phyloP scores from a whole-genome alignment of 2,113 vertebrate genomes.

The Notarius lentiginosus region DNA sequence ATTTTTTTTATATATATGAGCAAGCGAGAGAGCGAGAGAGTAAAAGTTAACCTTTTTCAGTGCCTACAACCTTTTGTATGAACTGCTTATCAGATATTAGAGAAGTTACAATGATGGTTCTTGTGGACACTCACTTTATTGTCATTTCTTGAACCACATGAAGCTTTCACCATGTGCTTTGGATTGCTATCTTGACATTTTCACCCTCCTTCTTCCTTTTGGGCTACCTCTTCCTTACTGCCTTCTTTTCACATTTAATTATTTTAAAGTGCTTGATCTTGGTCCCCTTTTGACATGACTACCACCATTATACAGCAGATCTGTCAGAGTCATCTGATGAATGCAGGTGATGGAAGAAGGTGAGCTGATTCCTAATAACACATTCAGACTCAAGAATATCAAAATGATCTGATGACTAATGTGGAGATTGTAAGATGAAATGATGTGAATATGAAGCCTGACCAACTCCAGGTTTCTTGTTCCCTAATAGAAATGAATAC shows the following conservation, averaged over 20 bases:
- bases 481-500: neutral
- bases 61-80: neutral
- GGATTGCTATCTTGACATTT: neutral
- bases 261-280: neutral
- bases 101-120: neutral
- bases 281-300: neutral
- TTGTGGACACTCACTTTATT: neutral
- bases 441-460: constrained; percentile 36
- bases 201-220: neutral
- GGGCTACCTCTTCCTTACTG: neutral
- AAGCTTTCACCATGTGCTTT: neutral
- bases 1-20: no score
- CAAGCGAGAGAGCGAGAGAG: no score
- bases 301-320: neutral
- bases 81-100: neutral
- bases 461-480: constrained; percentile 27
- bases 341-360: constrained; percentile 20
- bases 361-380: constrained; percentile 24
- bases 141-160: neutral
- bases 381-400: constrained; percentile 15
- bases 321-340: constrained; percentile 22
- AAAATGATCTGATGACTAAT: constrained; percentile 21
- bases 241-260: neutral
- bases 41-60: neutral
- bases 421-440: constrained; percentile 26